These are phyloP conservation scores for Diachasma alloeum DNA, from an alignment of 1,140 invertebrate species.

Conservation along the genomic window DNA sequence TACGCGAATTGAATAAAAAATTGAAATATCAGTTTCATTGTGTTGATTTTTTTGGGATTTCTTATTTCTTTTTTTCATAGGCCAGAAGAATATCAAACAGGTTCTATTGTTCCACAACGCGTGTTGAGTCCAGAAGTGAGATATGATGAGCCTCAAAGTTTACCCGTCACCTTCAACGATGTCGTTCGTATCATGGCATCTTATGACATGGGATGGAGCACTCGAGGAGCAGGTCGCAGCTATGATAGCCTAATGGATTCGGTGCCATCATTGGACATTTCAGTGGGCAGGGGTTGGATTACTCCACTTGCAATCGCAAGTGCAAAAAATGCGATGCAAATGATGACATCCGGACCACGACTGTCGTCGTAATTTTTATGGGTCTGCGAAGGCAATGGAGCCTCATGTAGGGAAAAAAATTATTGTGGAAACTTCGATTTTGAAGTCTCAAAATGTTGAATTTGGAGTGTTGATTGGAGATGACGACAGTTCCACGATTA, in stretches of 20 bases:
- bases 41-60: neutral
- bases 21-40: neutral
- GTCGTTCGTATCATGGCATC: neutral
- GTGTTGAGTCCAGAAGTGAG: neutral
- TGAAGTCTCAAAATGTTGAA: no score
- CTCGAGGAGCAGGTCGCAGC: neutral
- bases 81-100: slow-evolving; percentile 6
- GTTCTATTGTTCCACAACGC: neutral
- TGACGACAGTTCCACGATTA: no score
- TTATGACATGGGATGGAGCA: slow-evolving; percentile 18
- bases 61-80: slow-evolving; percentile 17
- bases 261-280: neutral
- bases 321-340: neutral
- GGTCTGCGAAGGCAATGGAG: neutral
- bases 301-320: neutral
- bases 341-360: neutral
- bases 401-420: neutral
- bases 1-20: slow-evolving; percentile 17
- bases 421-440: no score
- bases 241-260: slow-evolving; percentile 18
- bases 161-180: neutral
- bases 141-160: neutral
- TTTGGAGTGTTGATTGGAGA: no score
- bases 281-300: neutral
- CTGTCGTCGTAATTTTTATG: slow-evolving; percentile 6